Base-by-base conservation (phyloP, 1,140 invertebrate genomes). In the honey bee (Apis mellifera) region DNA sequence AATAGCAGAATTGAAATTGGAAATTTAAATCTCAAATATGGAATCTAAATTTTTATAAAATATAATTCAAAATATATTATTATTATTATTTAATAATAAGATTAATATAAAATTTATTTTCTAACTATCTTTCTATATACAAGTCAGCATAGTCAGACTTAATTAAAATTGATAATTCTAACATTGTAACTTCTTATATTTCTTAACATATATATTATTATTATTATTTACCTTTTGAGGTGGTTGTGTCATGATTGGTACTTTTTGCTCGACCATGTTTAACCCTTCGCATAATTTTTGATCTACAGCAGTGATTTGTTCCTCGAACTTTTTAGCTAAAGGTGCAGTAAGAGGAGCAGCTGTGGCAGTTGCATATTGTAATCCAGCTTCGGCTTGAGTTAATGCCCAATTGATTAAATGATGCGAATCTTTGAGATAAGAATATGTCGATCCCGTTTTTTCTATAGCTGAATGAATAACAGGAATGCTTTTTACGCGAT, bases 401-500 rank as follows among this genome's bases (percentile, higher is more conserved):
- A 95, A 73, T 9, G 94, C 94, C 94, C 94, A 95, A 66, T 94
- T 94, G 42, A 95, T 78, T 21, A 95, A 77, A 70, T 94, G 87
- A 90, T 94, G 90, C 19, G 93, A 93, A 91, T 94, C 95, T 91
- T 96, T 96, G 13, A 96, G 92, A 87, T 94, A 95, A 54, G 94
- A 94, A 85, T 96, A 96, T 32, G 95, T 95, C 74, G 94, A 94
- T 82, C 94, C 94, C 5, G 95, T 95, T 84, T 95, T 95, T 87
- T 95, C 95, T 84, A 95, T 95, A 0, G 95, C 95, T 26, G 94
- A 94, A 84, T 95, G 94, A 19, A 96, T 94, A 9, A 96, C 92
- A 0, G 95, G 95, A 79, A 96, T 94, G 80, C 95, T 95, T 66
- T 94, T 94, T n/a, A 96, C 94, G 9, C 95, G 94, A 85, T 96